A percentile compares a stretch with the other conserved stretches of the same genome.
Conservation (phyloP, 2,113 vertebrate genomes). For the Gambusia holbrooki region DNA sequence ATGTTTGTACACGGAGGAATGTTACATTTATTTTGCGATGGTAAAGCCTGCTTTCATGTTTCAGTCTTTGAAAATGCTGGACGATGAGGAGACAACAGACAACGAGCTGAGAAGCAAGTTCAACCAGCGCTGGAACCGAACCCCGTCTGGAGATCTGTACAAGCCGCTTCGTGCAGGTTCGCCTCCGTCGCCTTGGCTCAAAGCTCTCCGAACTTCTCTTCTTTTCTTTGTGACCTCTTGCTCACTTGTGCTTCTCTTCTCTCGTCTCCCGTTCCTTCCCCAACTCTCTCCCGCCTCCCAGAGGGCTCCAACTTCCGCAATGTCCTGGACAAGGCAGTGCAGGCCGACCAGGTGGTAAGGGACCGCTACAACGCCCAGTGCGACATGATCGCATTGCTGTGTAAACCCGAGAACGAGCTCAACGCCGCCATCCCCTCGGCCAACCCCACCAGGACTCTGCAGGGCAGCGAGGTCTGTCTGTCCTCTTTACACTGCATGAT, state of each 20-base stretch:
- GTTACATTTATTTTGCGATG: no score
- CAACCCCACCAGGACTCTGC: conserved; percentile 94
- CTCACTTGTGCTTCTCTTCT: not conserved
- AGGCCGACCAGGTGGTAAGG: conserved; percentile 92
- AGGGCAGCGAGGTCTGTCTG: conserved; percentile 90
- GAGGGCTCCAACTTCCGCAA: conserved; percentile 89
- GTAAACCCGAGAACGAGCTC: conserved; percentile 91
- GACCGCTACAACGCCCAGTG: conserved; percentile 91
- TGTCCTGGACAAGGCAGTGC: conserved; percentile 89
- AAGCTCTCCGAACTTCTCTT: no score
- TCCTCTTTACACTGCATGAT: not conserved
- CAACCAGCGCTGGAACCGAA: conserved; percentile 96
- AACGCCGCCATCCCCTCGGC: conserved; percentile 93
- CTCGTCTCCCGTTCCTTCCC: not conserved
- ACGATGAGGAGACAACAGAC: conserved; percentile 93
- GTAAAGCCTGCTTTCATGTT: not conserved
- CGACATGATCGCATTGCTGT: conserved; percentile 91
- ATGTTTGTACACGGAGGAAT: not conserved
- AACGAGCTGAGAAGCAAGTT: conserved; percentile 93
- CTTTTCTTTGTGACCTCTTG: not conserved
- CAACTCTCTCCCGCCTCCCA: conserved; percentile 41
- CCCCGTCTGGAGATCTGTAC: conserved; percentile 93
- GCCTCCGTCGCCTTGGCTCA: no score
- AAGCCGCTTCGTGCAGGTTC: conserved; percentile 91
- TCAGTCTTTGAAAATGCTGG: conserved; percentile 91